Conservation (phyloP, 2,113 vertebrate genomes). For the Pseudorectes ferrugineus region DNA sequence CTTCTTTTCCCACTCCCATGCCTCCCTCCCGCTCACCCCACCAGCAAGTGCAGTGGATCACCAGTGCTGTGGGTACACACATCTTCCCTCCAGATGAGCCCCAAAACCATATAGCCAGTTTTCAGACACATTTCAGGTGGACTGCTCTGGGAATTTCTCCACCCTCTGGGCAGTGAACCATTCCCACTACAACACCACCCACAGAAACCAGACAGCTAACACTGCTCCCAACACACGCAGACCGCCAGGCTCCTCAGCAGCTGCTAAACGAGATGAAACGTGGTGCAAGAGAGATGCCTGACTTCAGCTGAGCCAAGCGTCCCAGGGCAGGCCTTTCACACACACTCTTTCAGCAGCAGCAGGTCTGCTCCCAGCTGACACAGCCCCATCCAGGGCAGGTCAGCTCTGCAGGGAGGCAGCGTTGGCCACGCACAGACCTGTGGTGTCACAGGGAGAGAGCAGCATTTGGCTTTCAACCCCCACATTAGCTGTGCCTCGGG, state of each 20-base stretch:
- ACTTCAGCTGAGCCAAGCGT: background rate
- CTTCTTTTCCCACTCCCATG: background rate
- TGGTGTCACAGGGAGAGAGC: background rate
- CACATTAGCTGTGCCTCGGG: rapidly evolving
- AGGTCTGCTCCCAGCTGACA: background rate
- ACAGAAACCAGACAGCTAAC: background rate
- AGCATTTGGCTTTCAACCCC: background rate
- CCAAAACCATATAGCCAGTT: background rate
- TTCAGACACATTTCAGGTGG: background rate
- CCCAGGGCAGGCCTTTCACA: background rate
- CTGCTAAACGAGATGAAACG: background rate
- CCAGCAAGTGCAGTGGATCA: background rate
- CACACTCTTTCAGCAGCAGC: background rate
- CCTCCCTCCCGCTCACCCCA: rapidly evolving
- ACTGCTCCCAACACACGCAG: background rate
- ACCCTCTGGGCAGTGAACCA: background rate
- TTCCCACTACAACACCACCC: background rate
- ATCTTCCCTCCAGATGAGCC: background rate
- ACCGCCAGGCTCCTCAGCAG: background rate
- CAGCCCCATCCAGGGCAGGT: background rate
- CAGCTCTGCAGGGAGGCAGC: background rate
- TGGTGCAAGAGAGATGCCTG: background rate
- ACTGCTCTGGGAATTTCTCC: background rate
- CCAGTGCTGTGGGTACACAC: background rate
- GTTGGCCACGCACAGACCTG: background rate